These are phyloP conservation scores for Meteorus cinctellus DNA, from an alignment of 2,888 invertebrate species.

Conservation along the genomic window DNA sequence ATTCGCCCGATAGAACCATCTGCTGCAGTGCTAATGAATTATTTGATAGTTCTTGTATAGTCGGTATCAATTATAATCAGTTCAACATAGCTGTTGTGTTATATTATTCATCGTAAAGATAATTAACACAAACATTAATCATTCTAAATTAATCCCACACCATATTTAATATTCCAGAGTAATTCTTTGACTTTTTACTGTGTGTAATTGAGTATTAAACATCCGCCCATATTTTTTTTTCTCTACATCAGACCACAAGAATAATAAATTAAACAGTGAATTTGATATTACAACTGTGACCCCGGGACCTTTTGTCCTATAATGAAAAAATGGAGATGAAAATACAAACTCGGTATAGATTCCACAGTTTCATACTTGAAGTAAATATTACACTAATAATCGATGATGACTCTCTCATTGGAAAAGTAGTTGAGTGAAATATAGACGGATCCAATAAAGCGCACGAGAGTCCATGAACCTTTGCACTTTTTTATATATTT, in stretches of 20 bases:
- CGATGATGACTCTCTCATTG: neutral
- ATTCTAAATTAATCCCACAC: neutral
- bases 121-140: neutral
- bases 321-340: neutral
- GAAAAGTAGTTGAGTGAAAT: neutral
- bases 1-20: too few relatives aligned
- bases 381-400: neutral
- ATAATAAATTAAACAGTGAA: neutral
- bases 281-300: constrained; percentile 13
- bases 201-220: neutral
- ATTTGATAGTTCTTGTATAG: too few relatives aligned
- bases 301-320: constrained; percentile 19
- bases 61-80: too few relatives aligned
- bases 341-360: neutral
- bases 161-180: neutral
- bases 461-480: neutral
- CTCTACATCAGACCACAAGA: neutral
- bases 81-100: neutral
- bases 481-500: constrained; percentile 13
- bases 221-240: neutral
- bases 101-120: neutral
- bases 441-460: neutral
- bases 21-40: too few relatives aligned
- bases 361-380: neutral
- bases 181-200: neutral